A percentile compares a stretch with the other conserved stretches of the same genome.
phyloP scores from a whole-genome alignment of 1,140 invertebrate genomes.

The Temnothorax curvispinosus region DNA sequence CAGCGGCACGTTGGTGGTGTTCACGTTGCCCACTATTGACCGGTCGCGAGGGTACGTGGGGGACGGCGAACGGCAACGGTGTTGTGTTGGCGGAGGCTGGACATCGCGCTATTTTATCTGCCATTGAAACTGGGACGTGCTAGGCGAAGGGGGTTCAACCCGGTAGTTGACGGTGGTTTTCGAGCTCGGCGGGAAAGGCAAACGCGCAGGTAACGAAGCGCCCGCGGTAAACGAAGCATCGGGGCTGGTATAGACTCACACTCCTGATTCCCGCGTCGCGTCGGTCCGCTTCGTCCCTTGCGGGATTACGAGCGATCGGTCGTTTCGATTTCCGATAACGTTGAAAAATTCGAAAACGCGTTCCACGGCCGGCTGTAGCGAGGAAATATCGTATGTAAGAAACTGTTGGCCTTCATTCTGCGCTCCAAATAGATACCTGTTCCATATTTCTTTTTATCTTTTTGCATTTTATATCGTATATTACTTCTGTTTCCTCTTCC shows the following conservation, averaged over 20 bases:
- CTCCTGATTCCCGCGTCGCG: background rate
- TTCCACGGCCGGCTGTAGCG: background rate
- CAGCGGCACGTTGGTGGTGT: constrained; percentile 66
- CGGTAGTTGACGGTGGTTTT: constrained; percentile 66
- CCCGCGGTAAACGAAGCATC: constrained; percentile 53
- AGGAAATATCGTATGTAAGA: constrained; percentile 7
- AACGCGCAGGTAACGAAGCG: constrained; percentile 70
- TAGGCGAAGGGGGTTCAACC: constrained; percentile 8
- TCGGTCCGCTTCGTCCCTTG: background rate
- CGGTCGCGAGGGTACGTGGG: constrained; percentile 42
- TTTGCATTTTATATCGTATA: background rate
- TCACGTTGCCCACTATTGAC: constrained; percentile 72
- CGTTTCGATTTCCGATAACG: constrained; percentile 32
- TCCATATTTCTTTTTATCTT: background rate
- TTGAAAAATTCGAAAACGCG: constrained; percentile 23
- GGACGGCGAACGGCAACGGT: constrained; percentile 32
- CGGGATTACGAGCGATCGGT: constrained; percentile 32
- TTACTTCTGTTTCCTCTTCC: background rate
- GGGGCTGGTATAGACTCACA: constrained; percentile 10
- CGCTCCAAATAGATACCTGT: background rate
- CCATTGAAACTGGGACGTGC: constrained; percentile 74
- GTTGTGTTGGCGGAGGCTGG: constrained; percentile 64
- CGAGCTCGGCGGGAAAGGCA: constrained; percentile 65
- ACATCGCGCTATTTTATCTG: constrained; percentile 72
- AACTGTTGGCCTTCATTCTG: background rate